Percentiles rank a stretch among this genome's conserved stretches.
phyloP scores from a whole-genome alignment of 2,113 vertebrate genomes.

The Romanogobio albipinnatus region DNA sequence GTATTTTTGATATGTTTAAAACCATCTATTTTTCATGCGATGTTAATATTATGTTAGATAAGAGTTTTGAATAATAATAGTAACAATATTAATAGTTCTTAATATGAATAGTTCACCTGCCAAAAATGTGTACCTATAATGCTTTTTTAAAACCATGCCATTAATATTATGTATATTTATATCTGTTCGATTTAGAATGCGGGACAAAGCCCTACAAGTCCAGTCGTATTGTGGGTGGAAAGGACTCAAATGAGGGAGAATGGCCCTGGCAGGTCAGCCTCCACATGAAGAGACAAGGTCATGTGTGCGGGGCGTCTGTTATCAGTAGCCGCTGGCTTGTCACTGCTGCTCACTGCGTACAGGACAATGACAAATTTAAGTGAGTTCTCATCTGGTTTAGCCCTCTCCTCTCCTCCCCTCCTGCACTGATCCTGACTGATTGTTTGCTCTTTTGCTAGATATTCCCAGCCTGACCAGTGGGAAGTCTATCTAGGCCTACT shows the following conservation, averaged over 20 bases:
- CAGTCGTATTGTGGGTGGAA: constrained; percentile 87
- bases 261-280: constrained; percentile 98
- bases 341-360: constrained; percentile 91
- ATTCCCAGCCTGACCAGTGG: constrained; percentile 77
- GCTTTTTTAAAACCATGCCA: too few species aligned
- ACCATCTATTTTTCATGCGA: not conserved
- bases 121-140: too few species aligned
- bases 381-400: constrained; percentile 56
- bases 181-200: constrained; percentile 76
- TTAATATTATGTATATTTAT: too few species aligned
- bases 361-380: constrained; percentile 73
- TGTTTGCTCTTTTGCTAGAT: constrained; percentile 68
- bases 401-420: not conserved
- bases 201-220: constrained; percentile 79
- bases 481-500: constrained; percentile 87
- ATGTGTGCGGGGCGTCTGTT: constrained; percentile 88
- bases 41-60: too few species aligned
- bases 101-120: too few species aligned
- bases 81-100: too few species aligned
- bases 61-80: too few species aligned
- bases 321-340: constrained; percentile 85
- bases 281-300: constrained; percentile 73
- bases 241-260: constrained; percentile 78
- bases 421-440: not conserved
- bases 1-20: not conserved